Evolutionary conservation across 2,797 vertebrate genomes (phyloP).

Genomic region (Rhinogobio ventralis): DNA sequence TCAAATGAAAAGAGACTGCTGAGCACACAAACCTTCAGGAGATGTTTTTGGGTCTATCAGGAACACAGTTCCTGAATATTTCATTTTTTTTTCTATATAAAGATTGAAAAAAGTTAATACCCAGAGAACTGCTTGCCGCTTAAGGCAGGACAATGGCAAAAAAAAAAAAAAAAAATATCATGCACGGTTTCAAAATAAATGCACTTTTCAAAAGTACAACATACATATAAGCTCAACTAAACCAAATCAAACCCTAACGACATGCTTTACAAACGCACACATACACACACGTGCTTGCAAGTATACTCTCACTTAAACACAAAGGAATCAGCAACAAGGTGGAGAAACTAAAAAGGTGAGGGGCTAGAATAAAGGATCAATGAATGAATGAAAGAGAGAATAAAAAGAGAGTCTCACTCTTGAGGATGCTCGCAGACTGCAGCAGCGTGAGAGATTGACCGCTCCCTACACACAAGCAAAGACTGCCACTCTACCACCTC

Average conservation of each 20-base stretch:
- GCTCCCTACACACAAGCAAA: constrained; percentile 58
- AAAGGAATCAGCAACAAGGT: neutral
- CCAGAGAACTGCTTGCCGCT: neutral
- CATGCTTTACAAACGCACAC: neutral
- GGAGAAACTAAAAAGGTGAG: constrained; percentile 8
- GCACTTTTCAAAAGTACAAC: neutral
- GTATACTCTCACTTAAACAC: neutral
- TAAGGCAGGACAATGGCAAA: neutral
- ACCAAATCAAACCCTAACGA: constrained; percentile 2
- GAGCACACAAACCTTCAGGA: constrained; percentile 18
- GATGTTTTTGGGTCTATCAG: neutral
- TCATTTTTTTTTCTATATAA: neutral
- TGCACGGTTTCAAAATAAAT: neutral
- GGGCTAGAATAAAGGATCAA: neutral
- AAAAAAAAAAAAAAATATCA: neutral
- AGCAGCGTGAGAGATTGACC: constrained; percentile 58
- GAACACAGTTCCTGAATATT: constrained; percentile 3
- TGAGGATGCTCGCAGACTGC: constrained; percentile 62
- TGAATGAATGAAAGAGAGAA: constrained; percentile 45
- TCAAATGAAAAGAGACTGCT: constrained; percentile 23
- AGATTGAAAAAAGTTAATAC: neutral
- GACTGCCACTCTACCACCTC: constrained; percentile 40
- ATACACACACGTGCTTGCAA: neutral
- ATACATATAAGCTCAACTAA: neutral
- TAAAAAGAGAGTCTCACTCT: constrained; percentile 46